These are phyloP conservation scores for Theristicus caerulescens DNA, from an alignment of 2,113 vertebrate species.

Conservation along the genomic window DNA sequence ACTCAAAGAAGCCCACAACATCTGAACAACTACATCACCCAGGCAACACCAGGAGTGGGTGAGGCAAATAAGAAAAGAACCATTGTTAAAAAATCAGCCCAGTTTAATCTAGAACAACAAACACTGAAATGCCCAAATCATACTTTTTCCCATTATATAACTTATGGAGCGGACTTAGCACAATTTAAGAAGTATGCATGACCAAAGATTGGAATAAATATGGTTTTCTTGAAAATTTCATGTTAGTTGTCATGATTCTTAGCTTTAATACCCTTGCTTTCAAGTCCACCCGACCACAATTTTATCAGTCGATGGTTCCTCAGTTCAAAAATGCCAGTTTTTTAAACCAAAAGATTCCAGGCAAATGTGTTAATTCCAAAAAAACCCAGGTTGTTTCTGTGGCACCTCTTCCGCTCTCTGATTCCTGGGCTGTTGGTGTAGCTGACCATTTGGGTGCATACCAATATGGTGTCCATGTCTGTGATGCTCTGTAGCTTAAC, in stretches of 20 bases:
- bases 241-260: background rate
- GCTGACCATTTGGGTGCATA: background rate
- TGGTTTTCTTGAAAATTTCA: background rate
- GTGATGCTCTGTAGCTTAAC: background rate
- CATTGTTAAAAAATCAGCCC: background rate
- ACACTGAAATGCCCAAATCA: background rate
- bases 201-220: background rate
- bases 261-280: background rate
- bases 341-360: background rate
- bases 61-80: background rate
- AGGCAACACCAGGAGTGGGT: background rate
- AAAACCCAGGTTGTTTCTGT: background rate
- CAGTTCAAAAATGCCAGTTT: background rate
- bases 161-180: background rate
- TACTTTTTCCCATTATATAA: background rate
- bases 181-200: background rate
- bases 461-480: accelerated
- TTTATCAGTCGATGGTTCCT: accelerated
- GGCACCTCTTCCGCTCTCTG: background rate
- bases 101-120: background rate
- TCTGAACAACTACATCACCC: background rate
- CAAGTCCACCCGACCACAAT: background rate
- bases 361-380: background rate
- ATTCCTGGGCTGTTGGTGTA: background rate
- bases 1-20: background rate